phyloP scores from a whole-genome alignment of 2,113 vertebrate species.

The Zeus faber region DNA sequence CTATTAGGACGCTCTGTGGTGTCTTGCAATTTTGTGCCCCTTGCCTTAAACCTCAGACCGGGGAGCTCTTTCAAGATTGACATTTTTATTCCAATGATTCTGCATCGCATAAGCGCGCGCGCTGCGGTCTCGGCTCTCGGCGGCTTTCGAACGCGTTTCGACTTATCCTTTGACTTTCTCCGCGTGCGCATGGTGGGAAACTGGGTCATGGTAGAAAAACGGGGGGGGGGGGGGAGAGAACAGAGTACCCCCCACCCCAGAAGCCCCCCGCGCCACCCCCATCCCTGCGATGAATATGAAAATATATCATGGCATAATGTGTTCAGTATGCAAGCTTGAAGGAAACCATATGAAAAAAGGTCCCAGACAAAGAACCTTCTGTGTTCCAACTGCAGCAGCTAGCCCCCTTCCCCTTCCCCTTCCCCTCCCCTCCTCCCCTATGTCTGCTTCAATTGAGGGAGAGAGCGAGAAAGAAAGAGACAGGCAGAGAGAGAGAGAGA shows the following conservation, averaged over 20 bases:
- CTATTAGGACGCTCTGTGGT: slow-evolving; percentile 15
- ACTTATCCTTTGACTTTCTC: slow-evolving; percentile 39
- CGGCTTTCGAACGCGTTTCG: slow-evolving; percentile 34
- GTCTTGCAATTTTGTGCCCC: too few species aligned
- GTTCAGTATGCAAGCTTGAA: slow-evolving; percentile 82
- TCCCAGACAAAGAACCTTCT: slow-evolving; percentile 78
- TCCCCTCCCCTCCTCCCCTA: slow-evolving; percentile 62
- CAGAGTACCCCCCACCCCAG: too few species aligned
- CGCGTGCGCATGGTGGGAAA: slow-evolving; percentile 42
- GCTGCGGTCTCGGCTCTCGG: background rate
- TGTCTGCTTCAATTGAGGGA: slow-evolving; percentile 54
- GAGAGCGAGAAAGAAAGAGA: slow-evolving; percentile 22
- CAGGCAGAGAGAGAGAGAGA: slow-evolving; percentile 13
- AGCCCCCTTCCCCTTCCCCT: slow-evolving; percentile 29
- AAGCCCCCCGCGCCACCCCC: slow-evolving; percentile 46
- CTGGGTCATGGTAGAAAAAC: slow-evolving; percentile 36
- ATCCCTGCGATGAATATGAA: slow-evolving; percentile 66
- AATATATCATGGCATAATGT: slow-evolving; percentile 80
- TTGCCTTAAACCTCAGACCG: too few species aligned
- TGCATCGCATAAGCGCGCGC: background rate
- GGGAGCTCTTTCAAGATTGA: too few species aligned
- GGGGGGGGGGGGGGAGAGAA: background rate
- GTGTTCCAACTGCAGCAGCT: slow-evolving; percentile 69
- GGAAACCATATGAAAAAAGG: slow-evolving; percentile 80
- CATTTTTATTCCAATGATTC: too few species aligned